Base-by-base conservation (phyloP, 2,113 vertebrate genomes). In the Ochotona curzoniae region DNA sequence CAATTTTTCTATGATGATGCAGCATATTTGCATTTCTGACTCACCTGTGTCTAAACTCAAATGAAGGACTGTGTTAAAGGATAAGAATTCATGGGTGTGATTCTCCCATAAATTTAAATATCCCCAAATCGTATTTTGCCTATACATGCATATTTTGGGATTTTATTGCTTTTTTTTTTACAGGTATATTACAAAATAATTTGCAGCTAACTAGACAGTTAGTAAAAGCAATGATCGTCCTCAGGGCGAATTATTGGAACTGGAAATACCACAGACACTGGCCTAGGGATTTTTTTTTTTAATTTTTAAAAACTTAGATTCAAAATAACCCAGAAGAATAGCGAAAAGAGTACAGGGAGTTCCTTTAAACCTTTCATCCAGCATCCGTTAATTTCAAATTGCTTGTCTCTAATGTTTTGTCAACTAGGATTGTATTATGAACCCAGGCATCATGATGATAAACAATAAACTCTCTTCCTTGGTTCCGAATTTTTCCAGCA, bases 11-110 rank as follows among this genome's bases (percentile, higher is more conserved):
- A 8, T 86, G 49, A 57, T 67, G 57, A 44, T 73, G 13, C 13
- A 87, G n/a, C 4, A 20, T 28, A 71, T 92, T 91, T 80, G 47
- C 78, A 83, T 93, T 90, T 90, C 92, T 94, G 73, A 83, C 70
- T 86, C 64, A 38, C 75, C 60, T 28, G 18, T 67, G n/a, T 74
- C 83, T 84, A 90, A 70, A 94, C 89, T 89, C 70, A 95, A 69
- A 73, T 64, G 35, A 82, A 86, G 26, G 12, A 35, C 18, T 86
- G 2, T 8, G 57, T 75, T 64, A 78, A 82, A 44, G 23, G 4
- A 49, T 49, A 11, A 44, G 64, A 67, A 78, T 44, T 32, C 7
- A 49, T 26, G 2, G 17, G 61, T 81, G 11, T 51, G n/a, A 25
- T 66, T 78, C 64, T 35, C 38, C 4, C 66, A 75, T 57, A 87